Conservation (phyloP, 2,888 invertebrate genomes). For the Pyrgus malvae region DNA sequence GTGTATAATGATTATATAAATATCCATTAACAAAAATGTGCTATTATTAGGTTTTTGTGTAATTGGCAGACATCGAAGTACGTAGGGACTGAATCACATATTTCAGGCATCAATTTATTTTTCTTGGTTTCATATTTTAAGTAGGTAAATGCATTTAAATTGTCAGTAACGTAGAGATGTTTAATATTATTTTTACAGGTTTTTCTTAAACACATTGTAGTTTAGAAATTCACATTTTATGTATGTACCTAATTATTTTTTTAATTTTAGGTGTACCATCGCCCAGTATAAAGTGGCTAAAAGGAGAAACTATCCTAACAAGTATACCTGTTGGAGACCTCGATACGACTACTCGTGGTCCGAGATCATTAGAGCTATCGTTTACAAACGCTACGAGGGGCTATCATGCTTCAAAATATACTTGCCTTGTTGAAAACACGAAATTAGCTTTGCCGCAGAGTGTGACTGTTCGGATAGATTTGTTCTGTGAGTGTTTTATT, state of each 20-base stretch:
- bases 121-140: too few relatives aligned
- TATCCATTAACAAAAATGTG: too few relatives aligned
- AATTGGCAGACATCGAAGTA: too few relatives aligned
- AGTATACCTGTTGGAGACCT: slow-evolving; percentile 54
- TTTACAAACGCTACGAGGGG: slow-evolving; percentile 75
- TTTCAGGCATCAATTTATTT: too few relatives aligned
- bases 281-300: slow-evolving; percentile 73
- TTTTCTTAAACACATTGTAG: too few relatives aligned
- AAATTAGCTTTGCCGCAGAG: slow-evolving; percentile 84
- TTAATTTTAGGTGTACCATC: slow-evolving; percentile 60
- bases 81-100: too few relatives aligned
- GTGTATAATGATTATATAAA: too few relatives aligned
- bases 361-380: slow-evolving; percentile 55
- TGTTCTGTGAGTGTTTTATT: slow-evolving; percentile 85
- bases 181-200: too few relatives aligned
- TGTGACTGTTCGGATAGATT: slow-evolving; percentile 84
- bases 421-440: slow-evolving; percentile 88
- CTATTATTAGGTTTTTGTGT: too few relatives aligned
- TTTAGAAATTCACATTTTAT: not conserved
- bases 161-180: too few relatives aligned
- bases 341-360: not conserved
- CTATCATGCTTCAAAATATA: slow-evolving; percentile 84
- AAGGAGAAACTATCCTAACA: slow-evolving; percentile 63
- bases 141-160: too few relatives aligned
- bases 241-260: too few relatives aligned